Conservation (phyloP, 2,113 vertebrate genomes). For the Zosterops lateralis region DNA sequence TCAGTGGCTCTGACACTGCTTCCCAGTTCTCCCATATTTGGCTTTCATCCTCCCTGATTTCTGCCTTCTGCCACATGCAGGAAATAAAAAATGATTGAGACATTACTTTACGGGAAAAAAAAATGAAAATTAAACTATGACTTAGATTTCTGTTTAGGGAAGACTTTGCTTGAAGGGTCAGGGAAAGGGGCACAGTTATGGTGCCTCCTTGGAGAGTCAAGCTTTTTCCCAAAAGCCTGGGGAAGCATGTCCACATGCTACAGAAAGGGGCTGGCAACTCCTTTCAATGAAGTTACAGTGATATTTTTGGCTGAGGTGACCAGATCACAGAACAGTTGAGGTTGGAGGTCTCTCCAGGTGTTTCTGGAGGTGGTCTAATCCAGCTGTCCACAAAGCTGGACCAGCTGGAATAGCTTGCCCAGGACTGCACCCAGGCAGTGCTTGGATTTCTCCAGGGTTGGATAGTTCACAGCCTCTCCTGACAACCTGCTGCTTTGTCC, state of each 20-base stretch:
- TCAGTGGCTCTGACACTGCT: constrained; percentile 6
- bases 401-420: not conserved
- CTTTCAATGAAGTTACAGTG: not conserved
- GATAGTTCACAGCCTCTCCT: not conserved
- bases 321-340: not conserved
- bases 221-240: not conserved
- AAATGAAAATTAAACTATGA: not conserved
- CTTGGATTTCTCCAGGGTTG: not conserved
- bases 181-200: not conserved
- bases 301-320: not conserved
- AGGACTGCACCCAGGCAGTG: not conserved
- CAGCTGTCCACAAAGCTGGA: not conserved
- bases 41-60: not conserved
- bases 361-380: not conserved
- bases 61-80: not conserved
- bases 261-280: not conserved
- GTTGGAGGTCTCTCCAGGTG: not conserved
- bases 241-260: not conserved
- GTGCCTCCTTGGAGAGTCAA: not conserved
- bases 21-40: not conserved
- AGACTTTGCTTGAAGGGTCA: not conserved
- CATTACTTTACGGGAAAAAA: not conserved
- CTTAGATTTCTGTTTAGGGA: not conserved
- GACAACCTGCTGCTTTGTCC: not conserved
- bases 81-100: not conserved